Evolutionary conservation across 2,888 invertebrate genomes (phyloP).

Genomic region (Athalia cordata): DNA sequence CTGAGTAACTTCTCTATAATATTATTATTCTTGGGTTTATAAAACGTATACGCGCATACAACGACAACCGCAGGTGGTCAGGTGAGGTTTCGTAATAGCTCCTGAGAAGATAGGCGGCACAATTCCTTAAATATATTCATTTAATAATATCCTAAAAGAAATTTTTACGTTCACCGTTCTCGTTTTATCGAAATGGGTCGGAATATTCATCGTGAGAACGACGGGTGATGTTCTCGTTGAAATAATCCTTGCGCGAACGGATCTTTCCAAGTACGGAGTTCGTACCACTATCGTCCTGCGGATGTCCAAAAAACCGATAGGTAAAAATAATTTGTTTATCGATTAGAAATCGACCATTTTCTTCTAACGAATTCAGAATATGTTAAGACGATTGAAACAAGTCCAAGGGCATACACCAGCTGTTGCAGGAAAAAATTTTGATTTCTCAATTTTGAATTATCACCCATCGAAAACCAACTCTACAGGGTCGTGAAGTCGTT

Average conservation of each 20-base stretch:
- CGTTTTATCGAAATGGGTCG: too few species aligned
- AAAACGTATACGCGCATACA: slow-evolving; percentile 1
- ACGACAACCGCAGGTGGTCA: slow-evolving; percentile 23
- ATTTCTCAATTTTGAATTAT: slow-evolving; percentile 26
- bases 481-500: slow-evolving; percentile 19
- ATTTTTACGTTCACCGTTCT: too few species aligned
- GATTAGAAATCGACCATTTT: background rate
- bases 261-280: too few species aligned
- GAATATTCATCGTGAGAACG: too few species aligned
- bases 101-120: too few species aligned
- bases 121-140: too few species aligned
- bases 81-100: slow-evolving; percentile 12
- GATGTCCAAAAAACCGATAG: background rate
- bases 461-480: slow-evolving; percentile 5
- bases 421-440: background rate
- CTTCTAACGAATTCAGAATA: background rate
- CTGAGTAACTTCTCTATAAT: slow-evolving; percentile 36
- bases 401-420: background rate
- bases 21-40: slow-evolving; percentile 15
- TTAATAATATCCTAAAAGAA: too few species aligned
- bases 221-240: too few species aligned
- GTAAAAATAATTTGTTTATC: background rate
- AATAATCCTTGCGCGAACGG: too few species aligned
- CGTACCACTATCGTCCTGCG: background rate
- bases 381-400: background rate